These are phyloP conservation scores for Drosophila setifemur DNA, from an alignment of 1,140 invertebrate species.

Conservation along the genomic window DNA sequence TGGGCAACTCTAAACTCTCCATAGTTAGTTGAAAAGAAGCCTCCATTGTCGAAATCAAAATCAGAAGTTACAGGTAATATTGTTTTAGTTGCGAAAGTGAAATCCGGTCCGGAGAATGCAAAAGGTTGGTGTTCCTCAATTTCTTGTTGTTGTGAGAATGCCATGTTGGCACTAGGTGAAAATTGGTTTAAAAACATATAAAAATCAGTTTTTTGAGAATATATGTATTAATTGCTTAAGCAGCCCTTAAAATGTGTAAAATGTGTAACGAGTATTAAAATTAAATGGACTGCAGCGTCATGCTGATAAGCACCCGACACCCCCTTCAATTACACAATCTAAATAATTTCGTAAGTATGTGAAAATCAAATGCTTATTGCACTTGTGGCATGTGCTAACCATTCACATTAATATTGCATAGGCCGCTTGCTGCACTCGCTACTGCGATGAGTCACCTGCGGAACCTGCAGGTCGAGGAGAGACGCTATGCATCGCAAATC, in stretches of 20 bases:
- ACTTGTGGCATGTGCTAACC: too few relatives aligned
- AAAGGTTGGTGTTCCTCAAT: slow-evolving; percentile 53
- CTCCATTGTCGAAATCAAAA: slow-evolving; percentile 39
- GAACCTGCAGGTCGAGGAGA: too few relatives aligned
- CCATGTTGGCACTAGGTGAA: slow-evolving; percentile 76
- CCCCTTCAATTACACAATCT: slow-evolving; percentile 2
- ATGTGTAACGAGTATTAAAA: slow-evolving; percentile 6
- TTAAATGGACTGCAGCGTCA: slow-evolving; percentile 18
- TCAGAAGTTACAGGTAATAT: slow-evolving; percentile 28
- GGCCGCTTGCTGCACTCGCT: too few relatives aligned
- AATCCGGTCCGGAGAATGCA: slow-evolving; percentile 60
- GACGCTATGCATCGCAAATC: slow-evolving; percentile 36
- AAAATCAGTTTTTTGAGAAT: too few relatives aligned
- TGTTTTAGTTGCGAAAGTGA: slow-evolving; percentile 27
- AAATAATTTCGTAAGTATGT: slow-evolving; percentile 6
- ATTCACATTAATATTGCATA: too few relatives aligned
- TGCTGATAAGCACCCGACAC: slow-evolving; percentile 25
- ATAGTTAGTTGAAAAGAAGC: slow-evolving; percentile 47
- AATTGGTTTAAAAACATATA: slow-evolving; percentile 3
- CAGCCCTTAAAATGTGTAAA: too few relatives aligned
- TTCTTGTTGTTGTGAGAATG: slow-evolving; percentile 65
- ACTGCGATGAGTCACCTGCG: too few relatives aligned
- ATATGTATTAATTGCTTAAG: too few relatives aligned
- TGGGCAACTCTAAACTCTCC: slow-evolving; percentile 73
- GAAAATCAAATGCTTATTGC: slow-evolving; percentile 4